Conservation (phyloP, 2,888 invertebrate species). For the Heteromurus nitidus region DNA sequence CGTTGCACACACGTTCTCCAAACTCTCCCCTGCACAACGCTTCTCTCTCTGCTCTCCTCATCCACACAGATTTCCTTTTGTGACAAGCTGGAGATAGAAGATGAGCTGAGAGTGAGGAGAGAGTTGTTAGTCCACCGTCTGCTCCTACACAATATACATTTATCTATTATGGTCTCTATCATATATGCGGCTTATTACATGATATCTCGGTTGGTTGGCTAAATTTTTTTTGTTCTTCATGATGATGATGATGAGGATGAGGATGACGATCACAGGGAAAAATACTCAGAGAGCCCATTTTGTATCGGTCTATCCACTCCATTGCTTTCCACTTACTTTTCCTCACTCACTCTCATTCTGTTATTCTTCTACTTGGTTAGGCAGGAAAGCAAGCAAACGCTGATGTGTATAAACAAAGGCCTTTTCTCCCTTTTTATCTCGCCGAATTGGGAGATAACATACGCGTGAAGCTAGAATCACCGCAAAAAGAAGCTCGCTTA, state of each 20-base stretch:
- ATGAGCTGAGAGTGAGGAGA: too few relatives aligned
- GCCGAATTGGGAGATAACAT: background rate
- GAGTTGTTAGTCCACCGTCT: too few relatives aligned
- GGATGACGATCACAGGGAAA: background rate
- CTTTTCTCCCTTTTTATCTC: slow-evolving; percentile 24
- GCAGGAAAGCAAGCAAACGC: background rate
- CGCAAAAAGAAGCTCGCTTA: background rate
- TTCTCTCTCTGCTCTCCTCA: too few relatives aligned
- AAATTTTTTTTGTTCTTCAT: background rate
- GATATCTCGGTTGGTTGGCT: too few relatives aligned
- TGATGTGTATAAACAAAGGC: background rate
- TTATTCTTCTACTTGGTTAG: slow-evolving; percentile 16
- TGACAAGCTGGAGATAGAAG: too few relatives aligned
- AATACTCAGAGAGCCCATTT: too few relatives aligned
- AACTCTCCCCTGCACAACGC: too few relatives aligned
- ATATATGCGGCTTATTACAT: too few relatives aligned
- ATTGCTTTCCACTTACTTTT: background rate
- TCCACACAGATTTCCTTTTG: too few relatives aligned
- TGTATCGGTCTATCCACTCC: background rate
- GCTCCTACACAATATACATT: too few relatives aligned
- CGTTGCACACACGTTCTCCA: slow-evolving; percentile 28
- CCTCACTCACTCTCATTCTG: too few relatives aligned
- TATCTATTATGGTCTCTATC: too few relatives aligned
- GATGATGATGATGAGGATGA: background rate
- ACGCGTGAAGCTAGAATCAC: background rate